These are phyloP conservation scores for Calameuta pallipes DNA, from an alignment of 2,888 invertebrate genomes.

Conservation along the genomic window DNA sequence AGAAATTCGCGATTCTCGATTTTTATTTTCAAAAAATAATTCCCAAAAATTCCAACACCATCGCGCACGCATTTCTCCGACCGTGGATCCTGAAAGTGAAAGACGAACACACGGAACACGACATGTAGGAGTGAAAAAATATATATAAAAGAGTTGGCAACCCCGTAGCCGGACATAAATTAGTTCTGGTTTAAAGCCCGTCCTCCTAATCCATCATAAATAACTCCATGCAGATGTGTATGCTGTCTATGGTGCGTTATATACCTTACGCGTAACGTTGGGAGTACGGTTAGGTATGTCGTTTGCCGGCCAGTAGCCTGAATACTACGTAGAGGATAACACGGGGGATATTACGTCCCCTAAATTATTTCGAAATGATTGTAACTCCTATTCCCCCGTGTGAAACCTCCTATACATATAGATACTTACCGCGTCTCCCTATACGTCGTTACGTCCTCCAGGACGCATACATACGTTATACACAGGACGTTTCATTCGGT, in stretches of 20 bases:
- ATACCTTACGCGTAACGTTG: not conserved
- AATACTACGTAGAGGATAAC: too few species aligned
- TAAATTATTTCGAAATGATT: conserved; percentile 61
- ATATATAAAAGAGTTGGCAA: conserved; percentile 42
- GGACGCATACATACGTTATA: not conserved
- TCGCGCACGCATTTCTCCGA: too few species aligned
- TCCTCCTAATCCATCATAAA: conserved; percentile 63
- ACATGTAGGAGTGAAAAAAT: conserved; percentile 7
- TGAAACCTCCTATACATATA: too few species aligned
- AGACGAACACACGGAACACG: conserved; percentile 3
- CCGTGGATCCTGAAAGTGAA: conserved; percentile 8
- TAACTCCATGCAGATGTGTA: conserved; percentile 63
- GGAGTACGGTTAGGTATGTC: not conserved
- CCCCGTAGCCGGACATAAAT: conserved; percentile 58
- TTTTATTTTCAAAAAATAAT: too few species aligned
- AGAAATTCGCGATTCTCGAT: too few species aligned
- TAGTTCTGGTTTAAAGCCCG: conserved; percentile 61
- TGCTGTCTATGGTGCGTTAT: conserved; percentile 35
- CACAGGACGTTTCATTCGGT: too few species aligned
- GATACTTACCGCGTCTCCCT: not conserved
- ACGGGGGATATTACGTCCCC: conserved; percentile 55
- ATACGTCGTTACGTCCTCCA: not conserved
- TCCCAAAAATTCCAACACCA: too few species aligned
- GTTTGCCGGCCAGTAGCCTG: not conserved
- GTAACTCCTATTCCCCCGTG: conserved; percentile 30